Conservation (phyloP, 2,797 vertebrate genomes). For the Poeciliopsis presidionis region DNA sequence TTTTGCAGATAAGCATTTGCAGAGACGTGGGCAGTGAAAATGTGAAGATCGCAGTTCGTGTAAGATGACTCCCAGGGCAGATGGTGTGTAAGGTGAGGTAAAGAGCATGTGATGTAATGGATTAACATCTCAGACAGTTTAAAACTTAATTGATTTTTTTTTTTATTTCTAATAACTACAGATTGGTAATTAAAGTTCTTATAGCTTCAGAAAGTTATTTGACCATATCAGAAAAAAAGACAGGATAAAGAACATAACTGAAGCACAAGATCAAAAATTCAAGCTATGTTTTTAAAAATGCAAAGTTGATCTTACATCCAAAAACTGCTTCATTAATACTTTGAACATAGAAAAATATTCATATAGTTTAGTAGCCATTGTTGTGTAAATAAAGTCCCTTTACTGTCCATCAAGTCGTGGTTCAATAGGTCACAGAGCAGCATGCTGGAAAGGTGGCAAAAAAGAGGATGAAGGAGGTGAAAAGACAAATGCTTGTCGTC, state of each 20-base stretch:
- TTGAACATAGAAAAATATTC: conserved; percentile 9
- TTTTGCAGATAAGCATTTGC: conserved; percentile 54
- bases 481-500: conserved; percentile 66
- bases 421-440: conserved; percentile 63
- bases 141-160: conserved; percentile 49
- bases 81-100: conserved; percentile 22
- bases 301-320: not conserved
- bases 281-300: conserved; percentile 33
- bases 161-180: conserved; percentile 38
- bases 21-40: conserved; percentile 47
- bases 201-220: conserved; percentile 29
- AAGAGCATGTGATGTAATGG: conserved; percentile 16
- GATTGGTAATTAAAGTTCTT: conserved; percentile 44
- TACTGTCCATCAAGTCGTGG: conserved; percentile 55
- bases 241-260: conserved; percentile 17
- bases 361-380: conserved; percentile 30
- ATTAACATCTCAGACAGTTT: conserved; percentile 23
- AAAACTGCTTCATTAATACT: conserved; percentile 11
- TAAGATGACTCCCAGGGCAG: conserved; percentile 24
- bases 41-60: conserved; percentile 39
- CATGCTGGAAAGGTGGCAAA: conserved; percentile 43
- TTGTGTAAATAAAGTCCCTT: conserved; percentile 37
- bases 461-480: conserved; percentile 34
- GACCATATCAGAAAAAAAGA: conserved; percentile 39
- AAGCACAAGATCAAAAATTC: conserved; percentile 29